Evolutionary conservation across 2,888 invertebrate species (phyloP).

Genomic region (Oxystoma pomonae): DNA sequence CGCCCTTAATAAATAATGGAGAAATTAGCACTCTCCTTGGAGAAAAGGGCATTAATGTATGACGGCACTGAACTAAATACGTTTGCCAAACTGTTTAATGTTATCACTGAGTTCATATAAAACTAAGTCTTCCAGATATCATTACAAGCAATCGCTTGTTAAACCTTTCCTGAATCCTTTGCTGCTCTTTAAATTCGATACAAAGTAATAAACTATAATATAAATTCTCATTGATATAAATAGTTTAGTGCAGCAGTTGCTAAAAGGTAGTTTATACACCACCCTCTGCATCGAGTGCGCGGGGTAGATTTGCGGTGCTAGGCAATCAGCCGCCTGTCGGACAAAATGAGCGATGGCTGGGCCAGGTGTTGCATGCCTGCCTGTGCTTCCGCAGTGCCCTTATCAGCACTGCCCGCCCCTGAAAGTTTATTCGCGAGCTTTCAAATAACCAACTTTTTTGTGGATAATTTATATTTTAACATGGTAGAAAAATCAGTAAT

Average conservation of each 20-base stretch:
- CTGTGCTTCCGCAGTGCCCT: not conserved
- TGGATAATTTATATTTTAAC: too few relatives aligned
- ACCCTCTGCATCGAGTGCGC: constrained; percentile 4
- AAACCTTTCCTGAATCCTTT: too few relatives aligned
- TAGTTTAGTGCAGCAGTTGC: not conserved
- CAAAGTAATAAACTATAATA: too few relatives aligned
- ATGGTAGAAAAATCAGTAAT: too few relatives aligned
- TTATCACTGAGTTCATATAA: too few relatives aligned
- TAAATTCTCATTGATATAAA: too few relatives aligned
- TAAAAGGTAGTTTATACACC: not conserved
- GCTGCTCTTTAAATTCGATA: too few relatives aligned
- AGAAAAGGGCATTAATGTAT: not conserved
- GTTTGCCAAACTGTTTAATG: too few relatives aligned
- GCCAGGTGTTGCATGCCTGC: constrained; percentile 40
- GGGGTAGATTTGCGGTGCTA: constrained; percentile 39
- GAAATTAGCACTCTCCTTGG: not conserved
- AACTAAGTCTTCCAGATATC: too few relatives aligned
- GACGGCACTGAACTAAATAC: too few relatives aligned
- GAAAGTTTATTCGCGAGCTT: not conserved
- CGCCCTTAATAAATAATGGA: not conserved
- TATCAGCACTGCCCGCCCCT: not conserved
- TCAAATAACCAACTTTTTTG: too few relatives aligned
- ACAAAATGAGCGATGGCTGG: constrained; percentile 35
- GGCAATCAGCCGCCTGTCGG: constrained; percentile 40
- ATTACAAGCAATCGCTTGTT: too few relatives aligned